phyloP scores from a whole-genome alignment of 2,888 invertebrate genomes.

The Bruchidius siliquastri region DNA sequence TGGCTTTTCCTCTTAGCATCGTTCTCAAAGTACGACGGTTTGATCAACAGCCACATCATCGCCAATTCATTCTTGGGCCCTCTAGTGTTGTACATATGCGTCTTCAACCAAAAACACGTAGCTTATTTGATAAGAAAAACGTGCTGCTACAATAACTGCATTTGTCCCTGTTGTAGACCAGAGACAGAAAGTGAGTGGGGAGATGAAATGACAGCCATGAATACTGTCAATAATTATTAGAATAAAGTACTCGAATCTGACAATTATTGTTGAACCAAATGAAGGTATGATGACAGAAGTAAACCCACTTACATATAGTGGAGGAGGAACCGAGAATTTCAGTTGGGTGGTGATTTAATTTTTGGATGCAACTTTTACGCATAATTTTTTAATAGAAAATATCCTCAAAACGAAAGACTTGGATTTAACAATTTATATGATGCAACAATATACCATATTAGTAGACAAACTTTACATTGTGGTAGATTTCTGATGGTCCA shows the following conservation, averaged over 20 bases:
- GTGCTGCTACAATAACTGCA: conserved; percentile 63
- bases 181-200: conserved; percentile 80
- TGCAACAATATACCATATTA: too few relatives aligned
- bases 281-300: too few relatives aligned
- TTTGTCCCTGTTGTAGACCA: conserved; percentile 51
- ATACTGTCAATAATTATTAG: conserved; percentile 47
- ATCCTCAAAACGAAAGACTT: too few relatives aligned
- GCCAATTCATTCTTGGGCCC: conserved; percentile 74
- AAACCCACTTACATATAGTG: too few relatives aligned
- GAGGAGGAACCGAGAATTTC: too few relatives aligned
- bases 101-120: conserved; percentile 74
- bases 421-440: too few relatives aligned
- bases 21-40: conserved; percentile 66
- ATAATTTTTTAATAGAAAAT: too few relatives aligned
- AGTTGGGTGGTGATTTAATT: too few relatives aligned
- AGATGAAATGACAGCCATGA: conserved; percentile 85
- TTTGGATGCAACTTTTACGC: too few relatives aligned
- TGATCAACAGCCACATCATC: conserved; percentile 70
- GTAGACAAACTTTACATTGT: too few relatives aligned
- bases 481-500: too few relatives aligned
- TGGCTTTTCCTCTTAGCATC: conserved; percentile 77
- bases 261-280: too few relatives aligned
- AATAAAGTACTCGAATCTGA: not conserved
- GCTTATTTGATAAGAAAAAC: conserved; percentile 73
- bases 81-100: conserved; percentile 70